Evolutionary conservation across 2,888 invertebrate genomes (phyloP).

Genomic region (Netelia fuscicornis): DNA sequence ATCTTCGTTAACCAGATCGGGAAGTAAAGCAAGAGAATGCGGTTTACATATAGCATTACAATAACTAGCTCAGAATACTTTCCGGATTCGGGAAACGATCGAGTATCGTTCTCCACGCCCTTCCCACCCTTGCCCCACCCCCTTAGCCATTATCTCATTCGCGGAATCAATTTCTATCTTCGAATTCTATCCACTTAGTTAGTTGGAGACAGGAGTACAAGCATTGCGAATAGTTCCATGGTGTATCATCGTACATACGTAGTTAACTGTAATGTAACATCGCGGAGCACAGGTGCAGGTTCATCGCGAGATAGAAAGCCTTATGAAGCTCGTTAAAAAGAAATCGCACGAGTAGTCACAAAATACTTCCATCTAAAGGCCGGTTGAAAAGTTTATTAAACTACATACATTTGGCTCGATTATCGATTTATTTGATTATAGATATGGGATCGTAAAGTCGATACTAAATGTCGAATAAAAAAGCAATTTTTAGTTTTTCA

Average conservation of each 20-base stretch:
- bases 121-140: slow-evolving; percentile 39
- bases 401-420: too few relatives aligned
- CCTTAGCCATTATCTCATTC: slow-evolving; percentile 71
- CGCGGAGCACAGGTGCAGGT: slow-evolving; percentile 26
- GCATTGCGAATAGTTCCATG: slow-evolving; percentile 20
- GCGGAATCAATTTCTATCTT: slow-evolving; percentile 68
- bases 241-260: slow-evolving; percentile 20
- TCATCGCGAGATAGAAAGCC: slow-evolving; percentile 24
- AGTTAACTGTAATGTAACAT: slow-evolving; percentile 46
- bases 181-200: slow-evolving; percentile 46
- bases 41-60: slow-evolving; percentile 36
- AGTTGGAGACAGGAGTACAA: slow-evolving; percentile 12
- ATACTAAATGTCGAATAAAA: too few relatives aligned
- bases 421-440: too few relatives aligned
- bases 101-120: slow-evolving; percentile 70
- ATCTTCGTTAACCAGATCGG: slow-evolving; percentile 55
- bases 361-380: background rate
- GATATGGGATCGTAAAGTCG: too few relatives aligned
- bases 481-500: too few relatives aligned
- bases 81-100: slow-evolving; percentile 74
- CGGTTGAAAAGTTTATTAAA: too few relatives aligned
- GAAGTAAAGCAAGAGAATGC: slow-evolving; percentile 27
- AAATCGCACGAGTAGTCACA: background rate
- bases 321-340: background rate
- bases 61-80: slow-evolving; percentile 67